Evolutionary conservation across 1,140 invertebrate genomes (phyloP), one percentile per base, ranked within the genome.

Genomic region (Bombus vancouverensis): DNA sequence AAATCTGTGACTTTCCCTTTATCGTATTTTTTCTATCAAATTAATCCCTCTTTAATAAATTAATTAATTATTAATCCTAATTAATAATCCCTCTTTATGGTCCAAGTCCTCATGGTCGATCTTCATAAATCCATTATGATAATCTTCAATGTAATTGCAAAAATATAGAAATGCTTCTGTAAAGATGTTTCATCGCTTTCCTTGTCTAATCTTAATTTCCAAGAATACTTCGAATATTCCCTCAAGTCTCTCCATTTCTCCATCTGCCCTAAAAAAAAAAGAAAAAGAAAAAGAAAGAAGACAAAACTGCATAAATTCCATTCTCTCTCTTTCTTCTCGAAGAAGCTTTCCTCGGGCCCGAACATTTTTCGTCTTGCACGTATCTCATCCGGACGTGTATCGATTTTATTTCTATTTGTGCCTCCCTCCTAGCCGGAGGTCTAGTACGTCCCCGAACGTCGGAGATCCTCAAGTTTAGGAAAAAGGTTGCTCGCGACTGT

Each of bases 401-500:
- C 83, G 83, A 85, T 85, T 85, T 72, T 72, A 80, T 80, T 80
- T 65, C 83, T 37, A 80, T 72, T 80, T 39, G 37, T 28, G 5
- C 34, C 25, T 9, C 34, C 34, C 25, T 1, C 10, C 34, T 8
- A 53, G 47, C 47, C 57, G 65, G 18, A 39, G 53, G 42, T 76
- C 81, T 70, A 18, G 62, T 34, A 77, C 34, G 71, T 65, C 32
- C 44, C 6, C 53, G 25, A 66, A n/a, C 44, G 12, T 13, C 6
- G 42, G 32, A n/a, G 42, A 44, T 66, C 3, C 65, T 70, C 77
- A 73, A 68, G 83, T 80, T 73, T 42, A 39, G 57, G 34, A 78
- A 66, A 85, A 8, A 57, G 68, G 53, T 53, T 79, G 68, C 44
- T 9, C 57, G 0, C 6, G 22, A 12, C 4, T 37, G 59, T 25